Evolutionary conservation across 2,797 vertebrate genomes (phyloP).

Genomic region (Urosaurus nigricauda): DNA sequence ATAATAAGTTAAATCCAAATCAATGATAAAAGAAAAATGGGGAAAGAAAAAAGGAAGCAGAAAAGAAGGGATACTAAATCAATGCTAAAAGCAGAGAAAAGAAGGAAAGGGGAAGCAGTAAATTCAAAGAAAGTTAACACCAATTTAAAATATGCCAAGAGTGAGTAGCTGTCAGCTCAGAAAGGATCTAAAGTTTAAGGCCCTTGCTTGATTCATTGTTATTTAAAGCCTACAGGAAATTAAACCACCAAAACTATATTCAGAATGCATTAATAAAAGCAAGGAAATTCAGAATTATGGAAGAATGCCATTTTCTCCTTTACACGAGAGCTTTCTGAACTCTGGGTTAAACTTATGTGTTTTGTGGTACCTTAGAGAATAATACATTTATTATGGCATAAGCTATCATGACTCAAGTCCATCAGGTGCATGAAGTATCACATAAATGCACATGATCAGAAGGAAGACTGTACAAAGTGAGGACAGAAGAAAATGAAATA

Average conservation of each 20-base stretch:
- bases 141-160: slow-evolving; percentile 69
- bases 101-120: background rate
- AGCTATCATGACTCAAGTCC: background rate
- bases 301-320: slow-evolving; percentile 44
- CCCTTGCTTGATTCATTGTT: slow-evolving; percentile 74
- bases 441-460: background rate
- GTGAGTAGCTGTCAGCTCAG: slow-evolving; percentile 64
- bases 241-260: slow-evolving; percentile 70
- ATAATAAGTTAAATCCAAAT: background rate
- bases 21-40: background rate
- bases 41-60: background rate
- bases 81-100: background rate
- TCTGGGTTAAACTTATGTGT: background rate
- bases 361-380: background rate
- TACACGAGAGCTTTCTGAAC: background rate
- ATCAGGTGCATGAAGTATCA: background rate
- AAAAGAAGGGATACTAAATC: background rate
- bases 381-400: background rate
- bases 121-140: slow-evolving; percentile 60
- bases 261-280: slow-evolving; percentile 71
- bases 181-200: slow-evolving; percentile 70
- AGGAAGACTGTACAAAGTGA: background rate
- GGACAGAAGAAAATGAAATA: background rate
- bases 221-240: slow-evolving; percentile 80
- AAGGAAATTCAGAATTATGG: slow-evolving; percentile 59